Evolutionary conservation across 1,140 invertebrate genomes (phyloP), one percentile per base, ranked within the genome.

Genomic region (Cyphomyrmex costatus): DNA sequence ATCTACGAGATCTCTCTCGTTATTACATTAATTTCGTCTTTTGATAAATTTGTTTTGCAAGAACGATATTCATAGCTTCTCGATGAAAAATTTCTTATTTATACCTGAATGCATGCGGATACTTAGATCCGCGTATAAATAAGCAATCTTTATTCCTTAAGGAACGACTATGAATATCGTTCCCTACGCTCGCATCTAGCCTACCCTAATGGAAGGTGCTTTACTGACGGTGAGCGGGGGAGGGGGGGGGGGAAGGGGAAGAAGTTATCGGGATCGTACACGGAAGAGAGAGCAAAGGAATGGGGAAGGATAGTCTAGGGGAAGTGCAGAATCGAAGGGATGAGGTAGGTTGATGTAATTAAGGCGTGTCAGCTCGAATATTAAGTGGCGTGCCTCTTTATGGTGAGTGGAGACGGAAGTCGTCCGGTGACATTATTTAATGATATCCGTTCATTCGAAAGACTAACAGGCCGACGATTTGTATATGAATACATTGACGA

Each of bases 281-380:
- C 14, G 21, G 36, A 30, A 33, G 56, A 49, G 70, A 61, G 60
- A 51, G 27, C 12, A 24, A 49, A 33, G 33, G 24, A 33, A 63
- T 16, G 3, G 6, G 6, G 19, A 24, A 61, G 30, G 66, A 42
- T 21, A 77, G 19, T 21, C 33, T n/a, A 16, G n/a, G 27, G 46
- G 27, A 24, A 24, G 33, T 49, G 10, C 56, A n/a, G 63, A 74
- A 85, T 78, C 61, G 60, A 49, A 80, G 70, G 63, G 71, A 66
- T 42, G 66, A 73, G 83, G 80, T 60, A 87, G 85, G 89, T 78
- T 92, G 89, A 87, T 82, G 83, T 87, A 87, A 91, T 90, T 87
- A 85, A 91, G 73, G 90, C 84, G 71, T 87, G 77, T 86, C 85
- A 82, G 65, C 36, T 63, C 27, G 88, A 89, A 88, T 89, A 89